Base-by-base conservation (phyloP, 2,113 vertebrate species). In the Myanophis thanlyinensis region DNA sequence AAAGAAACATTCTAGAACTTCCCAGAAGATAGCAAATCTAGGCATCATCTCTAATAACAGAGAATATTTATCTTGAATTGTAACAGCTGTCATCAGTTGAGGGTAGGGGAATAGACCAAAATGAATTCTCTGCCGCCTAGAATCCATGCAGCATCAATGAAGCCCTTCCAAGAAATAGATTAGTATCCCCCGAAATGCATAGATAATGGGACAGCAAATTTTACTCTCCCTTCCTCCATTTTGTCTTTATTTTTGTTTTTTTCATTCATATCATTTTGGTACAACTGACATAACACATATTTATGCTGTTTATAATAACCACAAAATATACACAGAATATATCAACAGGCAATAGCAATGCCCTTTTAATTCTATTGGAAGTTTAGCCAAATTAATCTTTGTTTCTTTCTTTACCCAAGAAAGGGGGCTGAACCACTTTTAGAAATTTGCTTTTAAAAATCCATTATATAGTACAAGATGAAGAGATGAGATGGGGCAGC, bases 21-120 rank as follows among this genome's bases (percentile, higher is more conserved):
- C 97, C 94, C 95, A 93, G 97, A 96, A 97, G 95, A 96, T 96
- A 96, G 97, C 96, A 96, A 97, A 97, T 96, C 97, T 96, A 96
- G 94, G 93, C 94, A 40, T 97, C 96, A 94, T 94, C 95, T 96
- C 94, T 94, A 96, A 93, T 95, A 96, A 93, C 51, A 90, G 88
- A 94, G 46, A 62, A n/a, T 59, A 93, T 96, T 94, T 94, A 93
- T 92, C 80, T 94, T 73, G 91, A 49, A 84, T 85, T 73, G 12
- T 0, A 89, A 44, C 59, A 44, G 44, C 9, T 6, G 46, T 89
- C 6, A 62, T 89, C n/a, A 20, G 47, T 46, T 27, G 23, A 46
- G 94, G 46, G 92, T 30, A 52, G 13, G 40, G 53, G 44, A 46
- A 25, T 62, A 94, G 62, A 2, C 62, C 7, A 80, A 80, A 18